Conservation (phyloP, 2,888 invertebrate genomes). For the Camponotus fellah region DNA sequence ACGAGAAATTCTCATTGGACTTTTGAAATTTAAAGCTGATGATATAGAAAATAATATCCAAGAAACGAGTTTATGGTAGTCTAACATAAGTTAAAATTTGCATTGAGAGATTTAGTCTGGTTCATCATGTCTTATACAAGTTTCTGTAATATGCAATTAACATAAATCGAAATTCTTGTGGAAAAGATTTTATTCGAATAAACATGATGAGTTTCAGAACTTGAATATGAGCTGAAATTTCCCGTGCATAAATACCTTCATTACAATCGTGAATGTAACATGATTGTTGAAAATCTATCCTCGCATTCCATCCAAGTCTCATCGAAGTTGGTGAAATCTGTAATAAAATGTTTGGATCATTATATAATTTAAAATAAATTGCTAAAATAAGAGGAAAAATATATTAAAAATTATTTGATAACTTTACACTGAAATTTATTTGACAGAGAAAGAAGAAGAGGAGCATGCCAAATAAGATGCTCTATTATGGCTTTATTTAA, state of each 20-base stretch:
- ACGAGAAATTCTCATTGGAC: not conserved
- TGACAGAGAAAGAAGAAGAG: not conserved
- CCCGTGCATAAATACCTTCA: not conserved
- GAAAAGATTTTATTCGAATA: not conserved
- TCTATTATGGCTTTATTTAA: not conserved
- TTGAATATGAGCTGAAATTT: not conserved
- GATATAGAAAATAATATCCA: slow-evolving; percentile 4
- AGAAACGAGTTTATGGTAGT: not conserved
- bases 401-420: not conserved
- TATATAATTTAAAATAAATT: not conserved
- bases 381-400: not conserved
- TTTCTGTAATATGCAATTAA: slow-evolving; percentile 22
- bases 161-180: slow-evolving; percentile 9
- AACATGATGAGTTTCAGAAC: not conserved
- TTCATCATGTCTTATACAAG: not conserved
- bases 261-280: not conserved
- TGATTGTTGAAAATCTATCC: not conserved
- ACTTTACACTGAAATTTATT: not conserved
- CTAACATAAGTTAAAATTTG: slow-evolving; percentile 13
- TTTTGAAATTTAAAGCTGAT: not conserved
- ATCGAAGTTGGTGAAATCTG: not conserved
- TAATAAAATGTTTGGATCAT: not conserved
- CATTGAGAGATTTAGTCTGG: slow-evolving; percentile 2
- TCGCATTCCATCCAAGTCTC: not conserved
- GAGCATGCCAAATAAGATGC: not conserved